A percentile compares a stretch with the other conserved stretches of the same genome.
Evolutionary conservation across 2,888 invertebrate genomes (phyloP).

Genomic region (Euphydryas editha): DNA sequence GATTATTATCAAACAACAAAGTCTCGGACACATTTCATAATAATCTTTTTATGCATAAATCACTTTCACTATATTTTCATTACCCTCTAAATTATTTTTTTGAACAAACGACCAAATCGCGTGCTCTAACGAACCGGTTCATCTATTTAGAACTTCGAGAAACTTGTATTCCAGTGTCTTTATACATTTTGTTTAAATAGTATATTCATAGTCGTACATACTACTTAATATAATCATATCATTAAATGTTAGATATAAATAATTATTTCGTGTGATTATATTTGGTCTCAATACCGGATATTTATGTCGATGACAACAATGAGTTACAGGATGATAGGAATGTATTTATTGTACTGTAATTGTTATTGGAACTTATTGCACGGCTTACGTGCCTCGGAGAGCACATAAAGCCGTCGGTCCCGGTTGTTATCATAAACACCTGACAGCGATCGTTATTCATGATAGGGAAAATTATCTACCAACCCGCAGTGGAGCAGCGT

Average conservation of each 20-base stretch:
- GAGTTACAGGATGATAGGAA: background rate
- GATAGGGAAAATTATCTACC: too few relatives aligned
- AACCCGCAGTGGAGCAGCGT: too few relatives aligned
- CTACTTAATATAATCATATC: background rate
- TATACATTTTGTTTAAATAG: background rate
- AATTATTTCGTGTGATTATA: background rate
- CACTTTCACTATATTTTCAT: constrained; percentile 6
- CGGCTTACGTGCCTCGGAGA: too few relatives aligned
- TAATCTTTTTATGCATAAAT: constrained; percentile 9
- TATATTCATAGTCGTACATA: background rate
- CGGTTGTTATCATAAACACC: too few relatives aligned
- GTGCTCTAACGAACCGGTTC: constrained; percentile 24
- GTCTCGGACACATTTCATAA: background rate
- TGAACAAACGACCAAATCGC: constrained; percentile 33
- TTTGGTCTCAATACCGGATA: background rate
- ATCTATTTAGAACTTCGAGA: constrained; percentile 19
- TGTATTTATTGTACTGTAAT: background rate
- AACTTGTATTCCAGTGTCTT: background rate
- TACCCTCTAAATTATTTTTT: constrained; percentile 10
- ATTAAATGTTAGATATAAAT: background rate
- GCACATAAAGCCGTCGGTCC: too few relatives aligned
- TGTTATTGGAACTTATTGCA: background rate
- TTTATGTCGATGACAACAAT: background rate
- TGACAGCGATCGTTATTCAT: too few relatives aligned
- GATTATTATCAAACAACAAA: background rate